Conservation (phyloP, 2,113 vertebrate genomes). For the Ceyx melanurus region DNA sequence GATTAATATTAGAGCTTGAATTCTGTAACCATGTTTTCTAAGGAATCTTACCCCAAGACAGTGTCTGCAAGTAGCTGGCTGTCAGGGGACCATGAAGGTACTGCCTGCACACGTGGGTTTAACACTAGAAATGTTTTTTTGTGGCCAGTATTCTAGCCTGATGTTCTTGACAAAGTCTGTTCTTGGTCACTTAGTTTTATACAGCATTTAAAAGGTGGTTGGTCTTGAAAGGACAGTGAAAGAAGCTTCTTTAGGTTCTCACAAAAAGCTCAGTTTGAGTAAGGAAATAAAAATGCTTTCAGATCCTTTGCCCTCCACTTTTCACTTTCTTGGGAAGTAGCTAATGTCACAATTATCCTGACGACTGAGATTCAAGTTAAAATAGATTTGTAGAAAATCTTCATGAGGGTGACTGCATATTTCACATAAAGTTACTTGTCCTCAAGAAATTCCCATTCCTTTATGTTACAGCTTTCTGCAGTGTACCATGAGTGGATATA, state of each 20-base stretch:
- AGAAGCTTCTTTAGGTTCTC: background rate
- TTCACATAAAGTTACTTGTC: background rate
- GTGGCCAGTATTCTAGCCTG: accelerated
- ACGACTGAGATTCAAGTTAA: background rate
- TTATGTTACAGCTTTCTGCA: background rate
- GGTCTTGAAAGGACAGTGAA: background rate
- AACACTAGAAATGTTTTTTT: background rate
- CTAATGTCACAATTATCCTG: background rate
- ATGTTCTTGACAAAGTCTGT: background rate
- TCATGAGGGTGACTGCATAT: background rate
- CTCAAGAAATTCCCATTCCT: background rate
- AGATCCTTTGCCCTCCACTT: background rate
- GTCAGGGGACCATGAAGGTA: background rate
- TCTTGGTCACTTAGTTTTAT: background rate
- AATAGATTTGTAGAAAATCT: background rate
- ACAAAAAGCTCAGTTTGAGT: background rate
- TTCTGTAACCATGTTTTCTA: background rate
- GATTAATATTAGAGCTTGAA: background rate
- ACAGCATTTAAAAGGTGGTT: background rate
- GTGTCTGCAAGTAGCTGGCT: background rate
- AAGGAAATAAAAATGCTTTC: background rate
- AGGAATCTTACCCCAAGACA: background rate
- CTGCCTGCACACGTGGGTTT: background rate
- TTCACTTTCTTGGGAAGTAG: background rate
- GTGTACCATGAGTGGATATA: background rate